Evolutionary conservation across 1,140 invertebrate species (phyloP), one percentile per base, ranked within the genome.

Genomic region (Lordiphosa mommai): DNA sequence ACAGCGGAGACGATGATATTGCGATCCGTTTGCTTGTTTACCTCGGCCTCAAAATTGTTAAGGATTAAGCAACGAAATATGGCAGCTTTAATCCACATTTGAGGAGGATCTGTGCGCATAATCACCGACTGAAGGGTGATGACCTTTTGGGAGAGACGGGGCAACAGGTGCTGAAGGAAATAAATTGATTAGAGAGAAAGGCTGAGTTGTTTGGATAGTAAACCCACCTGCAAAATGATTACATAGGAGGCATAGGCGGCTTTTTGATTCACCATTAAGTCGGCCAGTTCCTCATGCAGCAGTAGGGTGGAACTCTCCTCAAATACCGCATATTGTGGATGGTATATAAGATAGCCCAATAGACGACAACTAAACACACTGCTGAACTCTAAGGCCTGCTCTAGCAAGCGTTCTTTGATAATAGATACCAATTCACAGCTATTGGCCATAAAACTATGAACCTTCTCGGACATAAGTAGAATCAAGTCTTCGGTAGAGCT

Each of bases 11-110:
- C 50, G 36, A 88, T 80, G 14, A 88, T 73, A 55, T 85, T 71
- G 1, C 63, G 58, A 66, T 88, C 87, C 2, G 52, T 48, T 32
- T 73, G 49, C 14, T 80, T 69, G 52, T 88, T 88, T 1, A 60
- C 9, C 12, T 90, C 72, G 2, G 84, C 43, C n/a, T 80, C 53
- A 13, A 76, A 77, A 37, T 88, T 87, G 17, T 87, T 87, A 2
- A 89, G 82, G 3, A 88, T 13, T 0, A 88, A 44, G 12, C 51
- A 61, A 14, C 69, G 71, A 29, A 74, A 80, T 2, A 85, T 50
- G 2, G 74, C 61, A 12, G 79, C 73, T 32, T 72, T 80, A 6
- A 80, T 50, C 74, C 84, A 82, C 13, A 77, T 47, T 10, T 82
- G 66, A 0, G 38, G 17, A 2, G 74, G 72, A 20, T 88, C 82